Evolutionary conservation across 2,797 vertebrate genomes (phyloP).

Genomic region (Falco concolor): DNA sequence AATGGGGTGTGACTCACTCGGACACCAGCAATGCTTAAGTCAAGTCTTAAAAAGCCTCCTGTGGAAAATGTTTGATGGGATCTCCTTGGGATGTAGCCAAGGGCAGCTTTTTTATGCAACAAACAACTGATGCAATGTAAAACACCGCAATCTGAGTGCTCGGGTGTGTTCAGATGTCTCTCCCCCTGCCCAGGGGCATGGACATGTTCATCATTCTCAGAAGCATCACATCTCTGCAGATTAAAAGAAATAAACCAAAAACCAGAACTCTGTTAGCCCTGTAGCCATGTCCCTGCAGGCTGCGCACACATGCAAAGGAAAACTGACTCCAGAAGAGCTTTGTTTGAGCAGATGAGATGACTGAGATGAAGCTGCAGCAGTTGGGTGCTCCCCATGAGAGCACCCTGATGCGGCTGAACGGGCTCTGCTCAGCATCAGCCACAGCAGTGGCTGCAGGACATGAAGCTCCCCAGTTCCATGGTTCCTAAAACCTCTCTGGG

Average conservation of each 20-base stretch:
- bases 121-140: background rate
- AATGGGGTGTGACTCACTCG: too few species aligned
- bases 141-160: background rate
- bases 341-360: background rate
- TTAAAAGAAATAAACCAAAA: too few species aligned
- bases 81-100: background rate
- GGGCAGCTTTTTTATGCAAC: background rate
- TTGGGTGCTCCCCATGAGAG: background rate
- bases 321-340: background rate
- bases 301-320: background rate
- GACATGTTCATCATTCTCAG: fast-evolving
- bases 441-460: background rate
- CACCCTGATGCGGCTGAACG: fast-evolving
- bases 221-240: background rate
- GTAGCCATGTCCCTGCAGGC: fast-evolving
- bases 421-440: background rate
- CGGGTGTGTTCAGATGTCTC: background rate
- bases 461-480: background rate
- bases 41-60: background rate
- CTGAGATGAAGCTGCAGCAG: background rate
- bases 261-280: too few species aligned
- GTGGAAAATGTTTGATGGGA: background rate
- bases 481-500: background rate
- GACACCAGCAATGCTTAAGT: background rate
- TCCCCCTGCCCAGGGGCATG: background rate